Base-by-base conservation (phyloP, 2,888 invertebrate genomes). In the Clepsis dumicolana region DNA sequence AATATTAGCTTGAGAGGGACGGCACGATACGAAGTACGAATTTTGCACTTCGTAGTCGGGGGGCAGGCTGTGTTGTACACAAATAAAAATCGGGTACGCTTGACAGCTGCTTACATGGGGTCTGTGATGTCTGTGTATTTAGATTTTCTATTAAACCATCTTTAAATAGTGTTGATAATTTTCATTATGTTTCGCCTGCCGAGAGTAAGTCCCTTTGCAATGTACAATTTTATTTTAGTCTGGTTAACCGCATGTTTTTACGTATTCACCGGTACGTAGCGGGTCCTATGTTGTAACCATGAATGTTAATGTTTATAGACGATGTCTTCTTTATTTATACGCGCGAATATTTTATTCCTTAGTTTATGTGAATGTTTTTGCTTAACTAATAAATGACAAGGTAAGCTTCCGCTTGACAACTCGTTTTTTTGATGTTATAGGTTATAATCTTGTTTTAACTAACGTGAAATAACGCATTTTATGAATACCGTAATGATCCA, bases 131-230 rank as follows among this genome's bases (percentile, higher is more conserved):
- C n/a, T n/a, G n/a, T n/a, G n/a, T n/a, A n/a, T 32, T 56, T 4
- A 44, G 29, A n/a, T n/a, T 16, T 29, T 1, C 7, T n/a, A 48
- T 27, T 18, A 27, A 12, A 25, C 3, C 10, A 48, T 21, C 21
- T 18, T 44, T 1, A 18, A 8, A 10, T 10, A 16, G 41, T 41
- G n/a, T 41, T 3, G 8, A 4, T 16, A 27, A 25, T 16, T 25
- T 21, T 16, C 52, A 60, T 3, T 29, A 74, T 73, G 74, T 70
- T 72, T 67, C 71, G 70, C 27, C 38, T 69, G 24, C 53, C 67
- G 27, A 73, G 64, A 65, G 74, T 74, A 70, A 72, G 70, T 53
- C 4, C n/a, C 21, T 7, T 21, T 12, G 2, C 32, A 21, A 54
- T 35, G 21, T 24, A 21, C 29, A 7, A n/a, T 48, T 21, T 48